Conservation (phyloP, 2,113 vertebrate genomes). For the Calypte anna region DNA sequence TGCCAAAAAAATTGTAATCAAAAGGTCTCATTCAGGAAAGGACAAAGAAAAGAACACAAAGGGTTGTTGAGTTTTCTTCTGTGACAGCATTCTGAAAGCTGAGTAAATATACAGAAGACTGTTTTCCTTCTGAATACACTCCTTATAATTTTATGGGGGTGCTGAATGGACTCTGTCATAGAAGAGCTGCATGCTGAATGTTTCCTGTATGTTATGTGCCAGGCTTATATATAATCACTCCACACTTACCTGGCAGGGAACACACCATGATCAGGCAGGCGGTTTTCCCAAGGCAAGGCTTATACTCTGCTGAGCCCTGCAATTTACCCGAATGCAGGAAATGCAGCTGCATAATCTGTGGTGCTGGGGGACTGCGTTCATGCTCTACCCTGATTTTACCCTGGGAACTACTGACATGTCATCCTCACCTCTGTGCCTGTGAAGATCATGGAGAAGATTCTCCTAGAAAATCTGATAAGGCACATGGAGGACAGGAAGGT, state of each 20-base stretch:
- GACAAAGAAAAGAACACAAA: neutral
- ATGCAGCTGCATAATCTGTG: too few relatives aligned
- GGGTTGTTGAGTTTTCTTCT: neutral
- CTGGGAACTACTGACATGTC: too few relatives aligned
- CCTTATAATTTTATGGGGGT: neutral
- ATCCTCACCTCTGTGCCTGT: too few relatives aligned
- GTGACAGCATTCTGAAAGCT: neutral
- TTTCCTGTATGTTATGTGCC: neutral
- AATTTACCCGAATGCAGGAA: too few relatives aligned
- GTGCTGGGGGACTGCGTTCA: too few relatives aligned
- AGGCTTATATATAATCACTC: neutral
- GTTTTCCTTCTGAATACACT: neutral
- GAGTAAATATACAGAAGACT: neutral
- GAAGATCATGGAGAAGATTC: too few relatives aligned
- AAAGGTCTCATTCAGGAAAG: neutral
- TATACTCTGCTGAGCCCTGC: too few relatives aligned
- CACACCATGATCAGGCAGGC: constrained; percentile 17
- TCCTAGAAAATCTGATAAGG: too few relatives aligned
- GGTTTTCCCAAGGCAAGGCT: constrained; percentile 23
- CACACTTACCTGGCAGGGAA: constrained; percentile 33
- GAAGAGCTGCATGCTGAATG: neutral
- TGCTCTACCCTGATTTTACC: too few relatives aligned
- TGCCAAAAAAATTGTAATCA: neutral
- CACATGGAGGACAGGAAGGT: too few relatives aligned
- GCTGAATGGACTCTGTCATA: neutral